Evolutionary conservation across 1,140 invertebrate genomes (phyloP).

Genomic region (Listronotus oregonensis): DNA sequence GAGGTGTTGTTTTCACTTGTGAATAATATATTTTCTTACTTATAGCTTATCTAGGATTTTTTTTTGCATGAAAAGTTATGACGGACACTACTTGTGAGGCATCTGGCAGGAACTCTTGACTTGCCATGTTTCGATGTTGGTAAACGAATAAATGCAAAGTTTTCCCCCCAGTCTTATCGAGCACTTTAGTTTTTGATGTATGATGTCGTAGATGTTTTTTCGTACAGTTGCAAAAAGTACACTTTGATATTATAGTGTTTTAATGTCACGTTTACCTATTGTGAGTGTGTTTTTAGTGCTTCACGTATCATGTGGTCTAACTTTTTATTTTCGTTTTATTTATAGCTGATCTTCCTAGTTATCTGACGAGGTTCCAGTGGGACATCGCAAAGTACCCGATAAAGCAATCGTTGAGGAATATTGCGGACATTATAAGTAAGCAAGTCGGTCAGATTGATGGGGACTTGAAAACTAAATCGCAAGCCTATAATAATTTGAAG

Average conservation of each 20-base stretch:
- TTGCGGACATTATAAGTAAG: constrained; percentile 98
- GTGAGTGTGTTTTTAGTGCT: not conserved
- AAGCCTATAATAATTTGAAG: constrained; percentile 95
- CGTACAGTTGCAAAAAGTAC: not conserved
- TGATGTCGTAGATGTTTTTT: constrained; percentile 15
- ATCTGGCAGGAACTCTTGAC: constrained; percentile 32
- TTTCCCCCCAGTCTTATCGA: constrained; percentile 25
- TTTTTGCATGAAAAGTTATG: constrained; percentile 1
- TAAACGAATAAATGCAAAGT: constrained; percentile 18
- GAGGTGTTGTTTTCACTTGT: constrained; percentile 4
- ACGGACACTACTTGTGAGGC: not conserved
- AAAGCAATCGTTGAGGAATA: constrained; percentile 95
- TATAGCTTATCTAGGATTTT: constrained; percentile 13
- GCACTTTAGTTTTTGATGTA: constrained; percentile 20
- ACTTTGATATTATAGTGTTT: not conserved
- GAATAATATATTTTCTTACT: constrained; percentile 6
- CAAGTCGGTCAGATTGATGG: constrained; percentile 98
- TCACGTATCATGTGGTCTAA: constrained; percentile 5
- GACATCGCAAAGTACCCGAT: constrained; percentile 99
- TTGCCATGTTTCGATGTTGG: constrained; percentile 18
- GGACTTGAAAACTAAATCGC: constrained; percentile 95
- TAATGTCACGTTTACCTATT: not conserved
- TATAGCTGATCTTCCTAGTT: constrained; percentile 88
- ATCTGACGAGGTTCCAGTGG: constrained; percentile 98
- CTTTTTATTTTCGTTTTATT: constrained; percentile 23